These are phyloP conservation scores for Palythoa grandiflora DNA, from an alignment of 92 coral and sea anemone genomes.

Conservation along the genomic window DNA sequence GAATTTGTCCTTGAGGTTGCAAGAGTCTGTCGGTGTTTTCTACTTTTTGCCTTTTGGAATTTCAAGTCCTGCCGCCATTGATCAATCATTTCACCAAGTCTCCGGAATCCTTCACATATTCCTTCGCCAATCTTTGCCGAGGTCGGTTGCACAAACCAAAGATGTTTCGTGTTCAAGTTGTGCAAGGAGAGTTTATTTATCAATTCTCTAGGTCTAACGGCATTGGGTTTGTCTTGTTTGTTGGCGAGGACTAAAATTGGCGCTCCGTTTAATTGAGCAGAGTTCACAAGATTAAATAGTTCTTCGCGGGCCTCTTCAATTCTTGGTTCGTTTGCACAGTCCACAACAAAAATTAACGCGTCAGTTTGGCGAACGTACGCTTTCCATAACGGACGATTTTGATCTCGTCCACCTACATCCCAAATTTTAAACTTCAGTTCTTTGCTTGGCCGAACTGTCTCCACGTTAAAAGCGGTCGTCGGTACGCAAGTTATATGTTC, in stretches of 20 bases:
- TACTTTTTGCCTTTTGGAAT: conserved; percentile 64
- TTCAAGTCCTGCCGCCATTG: conserved; percentile 89
- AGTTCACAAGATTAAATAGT: conserved; percentile 92
- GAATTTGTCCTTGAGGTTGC: conserved; percentile 84
- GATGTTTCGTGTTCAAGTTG: conserved; percentile 80
- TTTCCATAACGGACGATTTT: conserved; percentile 96
- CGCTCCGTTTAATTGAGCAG: conserved; percentile 93
- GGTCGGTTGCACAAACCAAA: conserved; percentile 94
- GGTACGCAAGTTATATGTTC: conserved; percentile 81
- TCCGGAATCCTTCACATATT: conserved; percentile 83
- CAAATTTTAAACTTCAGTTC: conserved; percentile 90
- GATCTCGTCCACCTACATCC: conserved; percentile 99
- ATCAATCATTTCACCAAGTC: conserved; percentile 91
- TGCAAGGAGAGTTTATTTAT: conserved; percentile 79
- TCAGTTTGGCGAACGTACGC: conserved; percentile 93
- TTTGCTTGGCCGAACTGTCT: conserved; percentile 88
- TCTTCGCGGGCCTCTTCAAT: conserved; percentile 97
- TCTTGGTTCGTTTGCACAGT: conserved; percentile 87
- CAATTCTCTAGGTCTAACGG: conserved; percentile 81
- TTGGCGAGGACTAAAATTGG: conserved; percentile 94
- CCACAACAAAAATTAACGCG: conserved; percentile 94
- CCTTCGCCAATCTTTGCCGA: conserved; percentile 96
- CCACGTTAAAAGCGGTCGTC: conserved; percentile 95
- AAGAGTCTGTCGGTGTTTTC: conserved; percentile 60
- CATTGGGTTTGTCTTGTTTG: conserved; percentile 93